Conservation (phyloP, 2,797 vertebrate species). For the Coregonus ussuriensis region DNA sequence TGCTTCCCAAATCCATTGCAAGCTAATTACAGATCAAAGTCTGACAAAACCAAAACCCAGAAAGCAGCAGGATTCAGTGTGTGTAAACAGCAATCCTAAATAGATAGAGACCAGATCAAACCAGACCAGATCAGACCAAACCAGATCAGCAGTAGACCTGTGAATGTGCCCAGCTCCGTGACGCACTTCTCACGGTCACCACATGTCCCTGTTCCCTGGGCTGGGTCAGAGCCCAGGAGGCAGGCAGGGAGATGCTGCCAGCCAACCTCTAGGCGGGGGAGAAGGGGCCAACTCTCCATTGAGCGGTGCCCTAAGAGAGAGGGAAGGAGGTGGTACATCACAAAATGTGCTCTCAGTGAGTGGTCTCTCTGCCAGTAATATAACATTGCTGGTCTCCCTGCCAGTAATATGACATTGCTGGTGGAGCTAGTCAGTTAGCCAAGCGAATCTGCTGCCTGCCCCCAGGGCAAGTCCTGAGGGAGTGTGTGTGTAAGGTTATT, state of each 20-base stretch:
- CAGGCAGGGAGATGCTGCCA: slow-evolving; percentile 12
- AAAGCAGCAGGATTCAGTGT: neutral
- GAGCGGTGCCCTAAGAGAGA: neutral
- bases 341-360: too few species aligned
- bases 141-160: neutral
- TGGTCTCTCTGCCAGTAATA: too few species aligned
- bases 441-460: too few species aligned
- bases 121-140: neutral
- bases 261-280: neutral
- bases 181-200: slow-evolving; percentile 65
- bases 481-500: too few species aligned
- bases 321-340: slow-evolving; percentile 7
- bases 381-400: too few species aligned
- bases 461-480: too few species aligned
- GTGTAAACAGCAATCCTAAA: neutral
- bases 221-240: slow-evolving; percentile 59
- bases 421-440: too few species aligned
- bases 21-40: neutral
- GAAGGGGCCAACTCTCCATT: neutral
- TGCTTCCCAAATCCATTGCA: neutral
- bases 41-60: neutral
- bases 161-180: slow-evolving; percentile 51
- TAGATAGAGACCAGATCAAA: too few species aligned
- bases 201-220: slow-evolving; percentile 54
- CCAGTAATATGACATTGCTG: too few species aligned